Evolutionary conservation across 2,888 invertebrate genomes (phyloP), one percentile per base, ranked within the genome.

Genomic region (Pseudococcus longispinus): DNA sequence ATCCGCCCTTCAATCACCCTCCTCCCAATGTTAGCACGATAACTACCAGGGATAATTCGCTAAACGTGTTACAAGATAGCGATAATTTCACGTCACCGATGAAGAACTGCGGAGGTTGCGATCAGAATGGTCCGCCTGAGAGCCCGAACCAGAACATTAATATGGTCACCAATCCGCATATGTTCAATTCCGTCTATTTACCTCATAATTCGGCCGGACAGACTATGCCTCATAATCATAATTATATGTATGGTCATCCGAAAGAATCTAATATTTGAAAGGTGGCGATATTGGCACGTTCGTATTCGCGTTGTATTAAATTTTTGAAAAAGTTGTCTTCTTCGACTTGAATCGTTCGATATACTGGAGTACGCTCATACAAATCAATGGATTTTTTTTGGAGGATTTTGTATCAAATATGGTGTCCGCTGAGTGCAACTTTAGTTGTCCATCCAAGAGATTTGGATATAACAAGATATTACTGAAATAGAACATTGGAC

Each of bases 91-190:
- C 77, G 2, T 42, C 42, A 13, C 77, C 77, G 0, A 11, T 80
- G 32, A 80, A 80, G 18, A 42, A 4, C 37, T 80, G 42, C 42
- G 23, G 20, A 23, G 18, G 42, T 20, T 80, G 77, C 42, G 77
- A 80, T 80, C 42, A 11, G 9, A 23, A 20, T 4, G 42, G 37
- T 13, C 20, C 20, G 42, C 42, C 42, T 0, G 77, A 80, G 42
- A 80, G 77, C 23, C 77, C 77, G 20, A 42, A 80, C 23, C 37
- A 80, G 11, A 80, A 80, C 13, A 26, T 80, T 11, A 80, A 80
- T 20, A 80, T 80, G 42, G 77, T 80, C 3, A 42, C 77, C 3
- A 80, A 80, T 80, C 37, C 37, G 42, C 77, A 80, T 42, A 42
- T 42, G 77, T 80, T 80, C 11, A 80, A 80, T 26, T 0, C 42